Evolutionary conservation across 2,888 invertebrate species (phyloP).

Genomic region (Ichneumoninae sp.): DNA sequence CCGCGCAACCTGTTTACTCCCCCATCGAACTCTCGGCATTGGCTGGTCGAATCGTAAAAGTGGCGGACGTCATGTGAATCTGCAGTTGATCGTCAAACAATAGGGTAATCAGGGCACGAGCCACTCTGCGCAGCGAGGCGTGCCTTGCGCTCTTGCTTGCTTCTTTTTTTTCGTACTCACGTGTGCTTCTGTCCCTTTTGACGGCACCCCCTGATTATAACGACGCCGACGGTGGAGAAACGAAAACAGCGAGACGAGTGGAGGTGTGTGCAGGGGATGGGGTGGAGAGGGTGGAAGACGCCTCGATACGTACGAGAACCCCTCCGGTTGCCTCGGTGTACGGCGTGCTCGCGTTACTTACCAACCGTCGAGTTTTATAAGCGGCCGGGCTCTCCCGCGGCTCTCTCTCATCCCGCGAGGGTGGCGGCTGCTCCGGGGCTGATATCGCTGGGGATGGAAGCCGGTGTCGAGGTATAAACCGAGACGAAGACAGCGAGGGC

Average conservation of each 20-base stretch:
- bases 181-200: constrained; percentile 24
- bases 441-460: constrained; percentile 49
- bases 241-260: constrained; percentile 32
- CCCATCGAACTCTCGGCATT: neutral
- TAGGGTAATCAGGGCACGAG: neutral
- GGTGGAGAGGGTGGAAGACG: constrained; percentile 40
- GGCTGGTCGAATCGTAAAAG: neutral
- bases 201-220: constrained; percentile 54
- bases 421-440: constrained; percentile 48
- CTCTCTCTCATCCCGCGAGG: constrained; percentile 30
- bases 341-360: constrained; percentile 43
- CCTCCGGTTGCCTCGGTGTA: constrained; percentile 25
- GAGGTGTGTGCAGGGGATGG: constrained; percentile 13
- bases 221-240: constrained; percentile 24
- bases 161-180: constrained; percentile 2
- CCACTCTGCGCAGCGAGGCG: neutral
- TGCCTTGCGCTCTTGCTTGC: neutral
- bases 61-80: neutral
- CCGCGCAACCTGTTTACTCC: neutral
- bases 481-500: constrained; percentile 59
- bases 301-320: constrained; percentile 51
- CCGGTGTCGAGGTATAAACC: constrained; percentile 23
- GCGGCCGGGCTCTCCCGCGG: constrained; percentile 46
- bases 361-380: constrained; percentile 61
- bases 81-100: constrained; percentile 5